These are phyloP conservation scores for Aptenodytes forsteri DNA, from an alignment of 2,113 vertebrate genomes.

Conservation along the genomic window DNA sequence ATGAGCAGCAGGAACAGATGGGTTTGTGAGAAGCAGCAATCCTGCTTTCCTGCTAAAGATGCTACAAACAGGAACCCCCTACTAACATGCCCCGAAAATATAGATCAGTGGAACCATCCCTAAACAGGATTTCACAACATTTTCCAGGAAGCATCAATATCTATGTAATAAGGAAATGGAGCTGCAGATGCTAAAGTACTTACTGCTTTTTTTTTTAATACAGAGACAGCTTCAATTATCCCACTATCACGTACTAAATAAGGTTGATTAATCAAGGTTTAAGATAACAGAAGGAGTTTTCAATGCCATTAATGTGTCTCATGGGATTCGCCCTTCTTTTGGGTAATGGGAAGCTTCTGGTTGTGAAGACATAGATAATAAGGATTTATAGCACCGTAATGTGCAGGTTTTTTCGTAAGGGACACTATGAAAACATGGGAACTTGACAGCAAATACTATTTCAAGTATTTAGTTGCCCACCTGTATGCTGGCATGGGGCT, in stretches of 20 bases:
- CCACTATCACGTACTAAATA: slow-evolving; percentile 1
- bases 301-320: slow-evolving; percentile 1
- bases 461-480: not conserved
- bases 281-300: slow-evolving; percentile 43
- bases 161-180: not conserved
- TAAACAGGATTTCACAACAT: not conserved
- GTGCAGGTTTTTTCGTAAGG: not conserved
- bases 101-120: not conserved
- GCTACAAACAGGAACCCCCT: slow-evolving; percentile 1
- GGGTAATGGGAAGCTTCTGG: slow-evolving; percentile 39
- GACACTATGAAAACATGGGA: not conserved
- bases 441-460: not conserved
- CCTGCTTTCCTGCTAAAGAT: slow-evolving; percentile 14
- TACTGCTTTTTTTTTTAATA: not conserved
- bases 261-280: slow-evolving; percentile 50
- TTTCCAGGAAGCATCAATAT: slow-evolving; percentile 17
- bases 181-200: not conserved
- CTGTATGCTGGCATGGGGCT: not conserved
- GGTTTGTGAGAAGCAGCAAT: not conserved
- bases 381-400: slow-evolving; percentile 41
- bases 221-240: slow-evolving; percentile 20
- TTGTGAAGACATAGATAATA: slow-evolving; percentile 1
- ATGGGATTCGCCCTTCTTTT: slow-evolving; percentile 10
- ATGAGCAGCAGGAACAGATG: slow-evolving; percentile 52
- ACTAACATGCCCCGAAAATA: not conserved